A percentile compares a stretch with the other conserved stretches of the same genome.
phyloP scores from a whole-genome alignment of 2,113 vertebrate species.

The Thunnus maccoyii region DNA sequence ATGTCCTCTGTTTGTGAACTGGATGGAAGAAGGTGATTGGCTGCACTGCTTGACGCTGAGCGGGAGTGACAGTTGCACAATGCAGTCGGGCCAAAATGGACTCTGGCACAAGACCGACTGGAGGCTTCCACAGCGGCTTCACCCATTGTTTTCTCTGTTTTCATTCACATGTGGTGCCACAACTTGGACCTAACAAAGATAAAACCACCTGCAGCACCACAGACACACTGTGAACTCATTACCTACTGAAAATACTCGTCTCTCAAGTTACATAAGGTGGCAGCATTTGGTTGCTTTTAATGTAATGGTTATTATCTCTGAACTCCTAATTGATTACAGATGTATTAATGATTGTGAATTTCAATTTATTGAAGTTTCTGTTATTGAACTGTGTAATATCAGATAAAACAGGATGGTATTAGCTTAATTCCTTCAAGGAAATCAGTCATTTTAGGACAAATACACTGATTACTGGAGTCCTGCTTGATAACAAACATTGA shows the following conservation, averaged over 20 bases:
- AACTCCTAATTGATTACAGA: neutral
- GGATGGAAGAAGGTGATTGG: neutral
- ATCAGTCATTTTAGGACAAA: too few species aligned
- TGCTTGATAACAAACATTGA: too few species aligned
- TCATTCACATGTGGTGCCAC: neutral
- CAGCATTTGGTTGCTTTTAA: neutral
- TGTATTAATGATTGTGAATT: neutral
- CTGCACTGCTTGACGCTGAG: neutral
- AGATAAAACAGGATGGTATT: too few species aligned
- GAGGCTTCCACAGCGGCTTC: neutral
- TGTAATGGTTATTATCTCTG: neutral
- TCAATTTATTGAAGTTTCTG: neutral
- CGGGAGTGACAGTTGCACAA: constrained; percentile 21
- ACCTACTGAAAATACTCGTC: neutral
- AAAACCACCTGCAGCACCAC: neutral
- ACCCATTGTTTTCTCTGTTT: neutral
- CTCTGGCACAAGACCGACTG: constrained; percentile 19
- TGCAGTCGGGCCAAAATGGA: neutral
- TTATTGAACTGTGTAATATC: neutral
- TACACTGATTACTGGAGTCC: neutral
- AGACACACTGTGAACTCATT: neutral
- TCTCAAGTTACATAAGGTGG: neutral
- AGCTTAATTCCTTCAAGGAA: too few species aligned
- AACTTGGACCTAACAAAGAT: neutral
- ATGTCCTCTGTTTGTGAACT: neutral